Evolutionary conservation across 2,888 invertebrate species (phyloP).

Genomic region (Diadegma fenestrale): DNA sequence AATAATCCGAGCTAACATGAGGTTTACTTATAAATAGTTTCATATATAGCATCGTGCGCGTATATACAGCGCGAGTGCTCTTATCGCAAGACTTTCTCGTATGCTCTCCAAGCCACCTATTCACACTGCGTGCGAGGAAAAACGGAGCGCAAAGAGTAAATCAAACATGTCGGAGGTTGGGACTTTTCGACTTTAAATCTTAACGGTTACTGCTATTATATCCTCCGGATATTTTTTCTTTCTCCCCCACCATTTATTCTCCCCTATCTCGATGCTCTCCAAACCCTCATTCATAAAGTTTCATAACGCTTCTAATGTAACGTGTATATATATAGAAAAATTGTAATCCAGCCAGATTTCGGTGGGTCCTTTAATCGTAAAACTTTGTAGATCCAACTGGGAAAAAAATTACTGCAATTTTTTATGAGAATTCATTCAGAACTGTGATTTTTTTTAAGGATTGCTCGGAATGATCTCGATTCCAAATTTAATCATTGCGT

Average conservation of each 20-base stretch:
- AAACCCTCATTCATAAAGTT: constrained; percentile 10
- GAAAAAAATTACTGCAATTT: background rate
- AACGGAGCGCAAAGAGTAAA: constrained; percentile 33
- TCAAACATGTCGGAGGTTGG: constrained; percentile 36
- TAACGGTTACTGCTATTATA: constrained; percentile 17
- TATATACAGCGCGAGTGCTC: background rate
- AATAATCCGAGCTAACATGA: constrained; percentile 16
- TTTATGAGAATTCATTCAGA: background rate
- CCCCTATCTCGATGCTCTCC: constrained; percentile 7
- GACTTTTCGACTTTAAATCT: constrained; percentile 15
- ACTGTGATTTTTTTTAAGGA: background rate
- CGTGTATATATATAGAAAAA: constrained; percentile 2
- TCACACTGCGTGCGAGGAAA: background rate
- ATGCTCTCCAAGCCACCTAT: constrained; percentile 20
- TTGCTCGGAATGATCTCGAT: background rate
- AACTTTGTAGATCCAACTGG: background rate
- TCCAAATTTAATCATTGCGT: background rate
- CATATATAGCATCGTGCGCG: background rate
- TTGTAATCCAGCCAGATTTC: background rate
- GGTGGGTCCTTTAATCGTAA: background rate
- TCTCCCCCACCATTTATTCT: background rate
- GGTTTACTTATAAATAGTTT: background rate
- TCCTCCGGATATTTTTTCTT: constrained; percentile 28
- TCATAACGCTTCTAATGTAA: background rate
- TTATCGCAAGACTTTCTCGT: background rate